Evolutionary conservation across 1,140 invertebrate species (phyloP), one percentile per base, ranked within the genome.

Genomic region (Pristionchus pacificus): DNA sequence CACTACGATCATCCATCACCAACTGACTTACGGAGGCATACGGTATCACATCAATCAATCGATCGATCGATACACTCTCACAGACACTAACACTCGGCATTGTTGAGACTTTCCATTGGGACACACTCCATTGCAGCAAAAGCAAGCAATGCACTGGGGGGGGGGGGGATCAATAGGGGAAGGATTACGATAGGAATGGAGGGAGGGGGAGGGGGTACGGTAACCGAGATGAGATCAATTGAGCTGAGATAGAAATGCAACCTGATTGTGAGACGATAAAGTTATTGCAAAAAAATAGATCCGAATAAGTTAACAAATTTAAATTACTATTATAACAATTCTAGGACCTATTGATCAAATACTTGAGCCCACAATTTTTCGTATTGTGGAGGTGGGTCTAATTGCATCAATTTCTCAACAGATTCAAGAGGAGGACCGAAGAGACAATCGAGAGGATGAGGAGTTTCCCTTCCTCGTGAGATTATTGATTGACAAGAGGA

Each of bases 101-200:
- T 58, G 38, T 38, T 66, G 59, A 66, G 59, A 66, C 49, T 57
- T 66, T 66, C 24, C 6, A 1, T n/a, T 32, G 1, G 25, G 49
- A 19, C 24, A 14, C 15, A n/a, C 49, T 28, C 24, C 24, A 62
- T 13, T 14, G 28, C 32, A 32, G 29, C 33, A 30, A 24, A 25
- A 33, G 25, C 29, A 49, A 27, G 29, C 24, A 31, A 24, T 38
- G 59, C 38, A 58, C 32, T 57, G 29, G 32, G 65, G 65, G 2
- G 38, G 38, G 14, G 65, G 65, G n/a, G 57, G 57, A 66, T 66
- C 57, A 29, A 57, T 30, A 2, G 65, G 65, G 24, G 65, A 66
- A 29, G 57, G 65, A 58, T 58, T 58, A 28, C 57, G 65, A 10
- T 38, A 30, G n/a, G n/a, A n/a, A n/a, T n/a, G n/a, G 15, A 29